Base-by-base conservation (phyloP, 1,140 invertebrate genomes). In the Drosophila yakuba region DNA sequence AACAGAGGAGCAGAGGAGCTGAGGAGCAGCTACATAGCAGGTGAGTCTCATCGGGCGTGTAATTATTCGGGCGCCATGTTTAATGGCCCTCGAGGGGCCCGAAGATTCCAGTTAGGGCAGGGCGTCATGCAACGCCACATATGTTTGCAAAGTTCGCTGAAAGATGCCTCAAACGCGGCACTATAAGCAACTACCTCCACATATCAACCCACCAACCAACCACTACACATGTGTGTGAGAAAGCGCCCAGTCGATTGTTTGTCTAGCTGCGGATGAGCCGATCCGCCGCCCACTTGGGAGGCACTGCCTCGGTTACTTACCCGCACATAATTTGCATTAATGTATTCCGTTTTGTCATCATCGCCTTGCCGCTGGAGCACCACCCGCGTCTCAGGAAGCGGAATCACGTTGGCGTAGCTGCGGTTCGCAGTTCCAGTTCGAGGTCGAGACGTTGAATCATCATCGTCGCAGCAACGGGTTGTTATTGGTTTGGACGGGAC, bases 381-480 rank as follows among this genome's bases (percentile, higher is more conserved):
- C 2, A 98, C 97, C 78, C 97, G 94, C 20, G 97, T 98, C 93
- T 97, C 96, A 39, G 97, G 97, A 81, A 98, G 94, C 50, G 98
- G 98, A 80, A 98, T 96, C 35, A 98, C 97, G 93, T 99, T 98
- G 43, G 97, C 97, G 93, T 97, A 98, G 78, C 97, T 95, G 64
- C 62, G 67, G 58, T 78, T 74, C 38, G n/a, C 47, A 48, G 32
- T 62, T 47, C 58, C 62, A 59, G 61, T 72, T 61, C 57, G 71
- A 73, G 68, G 75, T 84, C 74, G 63, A 39, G 56, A 43, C 38
- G 71, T 76, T 74, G 47, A 62, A 50, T 76, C 69, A 75, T 44
- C 59, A 36, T 72, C 48, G 38, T 38, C 38, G 28, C 1, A 20
- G 25, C 23, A n/a, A 32, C 52, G 35, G 20, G 20, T 47, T 61